These are phyloP conservation scores for Synanthedon andrenaeformis DNA, from an alignment of 2,888 invertebrate species.

Conservation along the genomic window DNA sequence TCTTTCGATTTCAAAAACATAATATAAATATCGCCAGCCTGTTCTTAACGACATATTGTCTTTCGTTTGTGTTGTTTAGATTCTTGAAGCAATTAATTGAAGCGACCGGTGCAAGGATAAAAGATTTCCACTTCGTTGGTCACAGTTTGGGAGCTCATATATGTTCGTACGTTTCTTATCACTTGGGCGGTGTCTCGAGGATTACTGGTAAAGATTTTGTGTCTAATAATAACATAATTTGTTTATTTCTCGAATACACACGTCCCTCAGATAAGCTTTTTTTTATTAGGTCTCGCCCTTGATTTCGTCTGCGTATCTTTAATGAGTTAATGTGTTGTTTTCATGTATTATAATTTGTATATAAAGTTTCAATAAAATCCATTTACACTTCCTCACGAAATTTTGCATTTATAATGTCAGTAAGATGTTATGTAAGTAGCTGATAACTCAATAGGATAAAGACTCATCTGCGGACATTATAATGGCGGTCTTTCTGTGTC, in stretches of 20 bases:
- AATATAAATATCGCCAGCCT: no score
- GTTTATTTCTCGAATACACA: not conserved
- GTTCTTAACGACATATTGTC: no score
- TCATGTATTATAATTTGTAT: no score
- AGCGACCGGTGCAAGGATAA: constrained; percentile 35
- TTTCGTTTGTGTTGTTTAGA: constrained; percentile 22
- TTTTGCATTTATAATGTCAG: no score
- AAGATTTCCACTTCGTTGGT: constrained; percentile 69
- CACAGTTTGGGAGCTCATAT: constrained; percentile 76
- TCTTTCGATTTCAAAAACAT: no score
- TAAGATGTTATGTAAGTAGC: no score
- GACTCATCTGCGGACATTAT: no score
- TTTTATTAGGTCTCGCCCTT: not conserved
- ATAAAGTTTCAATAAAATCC: no score
- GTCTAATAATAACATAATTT: not conserved
- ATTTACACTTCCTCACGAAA: no score
- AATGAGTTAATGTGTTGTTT: not conserved
- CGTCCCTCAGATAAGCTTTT: no score
- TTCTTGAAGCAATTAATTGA: constrained; percentile 57
- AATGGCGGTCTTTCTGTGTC: no score
- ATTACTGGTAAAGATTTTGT: constrained; percentile 51
- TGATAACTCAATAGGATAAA: no score
- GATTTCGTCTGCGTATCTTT: not conserved
- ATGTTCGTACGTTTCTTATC: constrained; percentile 64
- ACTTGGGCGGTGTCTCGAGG: constrained; percentile 54